Percentiles rank a stretch among this genome's conserved stretches.
These are phyloP conservation scores for Triplophysa bombifrons DNA, from an alignment of 2,797 vertebrate genomes.

Conservation along the genomic window DNA sequence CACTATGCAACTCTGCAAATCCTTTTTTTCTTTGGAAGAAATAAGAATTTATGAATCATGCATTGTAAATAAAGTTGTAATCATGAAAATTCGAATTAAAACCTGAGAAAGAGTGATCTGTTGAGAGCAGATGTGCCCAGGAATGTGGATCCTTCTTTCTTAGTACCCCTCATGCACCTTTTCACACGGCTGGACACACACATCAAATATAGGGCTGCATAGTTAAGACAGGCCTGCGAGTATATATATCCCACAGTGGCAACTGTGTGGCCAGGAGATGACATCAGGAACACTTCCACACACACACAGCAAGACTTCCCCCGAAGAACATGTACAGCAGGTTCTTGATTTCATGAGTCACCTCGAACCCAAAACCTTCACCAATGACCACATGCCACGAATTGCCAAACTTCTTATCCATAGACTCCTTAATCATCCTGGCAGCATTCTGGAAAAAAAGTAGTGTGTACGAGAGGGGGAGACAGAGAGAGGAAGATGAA, in stretches of 20 bases:
- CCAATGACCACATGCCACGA: slow-evolving; percentile 99
- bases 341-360: slow-evolving; percentile 96
- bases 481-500: slow-evolving; percentile 7
- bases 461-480: neutral
- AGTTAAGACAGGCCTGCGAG: slow-evolving; percentile 53
- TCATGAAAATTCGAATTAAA: neutral
- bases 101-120: slow-evolving; percentile 3
- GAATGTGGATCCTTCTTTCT: slow-evolving; percentile 26
- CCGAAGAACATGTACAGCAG: slow-evolving; percentile 98
- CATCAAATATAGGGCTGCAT: slow-evolving; percentile 57
- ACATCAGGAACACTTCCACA: slow-evolving; percentile 96
- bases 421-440: slow-evolving; percentile 99
- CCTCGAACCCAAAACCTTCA: slow-evolving; percentile 96
- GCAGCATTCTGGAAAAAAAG: slow-evolving; percentile 73
- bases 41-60: too few species aligned
- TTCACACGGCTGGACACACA: neutral
- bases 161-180: neutral
- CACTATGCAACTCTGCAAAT: too few species aligned
- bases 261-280: slow-evolving; percentile 33
- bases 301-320: slow-evolving; percentile 92
- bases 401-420: slow-evolving; percentile 99
- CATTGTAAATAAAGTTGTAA: too few species aligned
- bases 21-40: too few species aligned
- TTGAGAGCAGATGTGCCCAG: slow-evolving; percentile 2
- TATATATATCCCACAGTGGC: slow-evolving; percentile 52